Percentiles rank a stretch among this genome's conserved stretches.
phyloP scores from a whole-genome alignment of 2,888 invertebrate species.

The Blastobasis lacticolella region DNA sequence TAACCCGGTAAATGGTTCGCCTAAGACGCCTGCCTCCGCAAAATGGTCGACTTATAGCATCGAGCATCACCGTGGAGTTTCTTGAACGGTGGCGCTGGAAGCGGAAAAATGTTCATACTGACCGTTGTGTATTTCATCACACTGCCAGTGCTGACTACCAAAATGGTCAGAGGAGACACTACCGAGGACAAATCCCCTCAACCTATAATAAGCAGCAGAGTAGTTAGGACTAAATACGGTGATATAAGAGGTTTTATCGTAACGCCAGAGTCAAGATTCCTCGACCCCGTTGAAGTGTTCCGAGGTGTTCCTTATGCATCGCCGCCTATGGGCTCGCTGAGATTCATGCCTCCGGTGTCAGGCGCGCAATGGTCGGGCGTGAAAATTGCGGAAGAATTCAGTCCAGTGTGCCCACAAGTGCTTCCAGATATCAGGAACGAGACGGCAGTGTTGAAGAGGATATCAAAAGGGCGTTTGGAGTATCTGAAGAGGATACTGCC shows the following conservation, averaged over 20 bases:
- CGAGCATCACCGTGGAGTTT: conserved; percentile 37
- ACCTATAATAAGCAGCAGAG: conserved; percentile 83
- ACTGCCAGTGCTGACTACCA: conserved; percentile 61
- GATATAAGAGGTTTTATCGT: conserved; percentile 90
- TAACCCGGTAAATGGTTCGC: conserved; percentile 48
- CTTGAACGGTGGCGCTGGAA: conserved; percentile 50
- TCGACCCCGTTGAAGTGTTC: conserved; percentile 94
- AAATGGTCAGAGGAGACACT: conserved; percentile 58
- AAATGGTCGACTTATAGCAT: conserved; percentile 67
- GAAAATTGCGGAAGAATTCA: conserved; percentile 88
- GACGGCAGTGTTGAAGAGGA: conserved; percentile 85
- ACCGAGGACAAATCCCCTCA: conserved; percentile 62
- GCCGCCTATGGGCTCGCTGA: conserved; percentile 88
- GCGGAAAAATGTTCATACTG: conserved; percentile 63
- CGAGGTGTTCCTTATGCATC: conserved; percentile 96
- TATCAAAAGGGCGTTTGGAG: conserved; percentile 92
- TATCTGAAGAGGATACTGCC: conserved; percentile 91
- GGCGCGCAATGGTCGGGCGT: conserved; percentile 94
- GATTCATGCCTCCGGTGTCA: conserved; percentile 97
- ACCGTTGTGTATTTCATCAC: conserved; percentile 64
- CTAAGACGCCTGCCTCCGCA: conserved; percentile 30
- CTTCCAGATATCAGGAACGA: conserved; percentile 90
- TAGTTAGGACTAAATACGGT: conserved; percentile 91
- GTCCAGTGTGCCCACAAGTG: conserved; percentile 94
- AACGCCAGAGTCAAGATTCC: conserved; percentile 84